Evolutionary conservation across 1,140 invertebrate genomes (phyloP), one percentile per base, ranked within the genome.

Genomic region (Lanistes nyassanus): DNA sequence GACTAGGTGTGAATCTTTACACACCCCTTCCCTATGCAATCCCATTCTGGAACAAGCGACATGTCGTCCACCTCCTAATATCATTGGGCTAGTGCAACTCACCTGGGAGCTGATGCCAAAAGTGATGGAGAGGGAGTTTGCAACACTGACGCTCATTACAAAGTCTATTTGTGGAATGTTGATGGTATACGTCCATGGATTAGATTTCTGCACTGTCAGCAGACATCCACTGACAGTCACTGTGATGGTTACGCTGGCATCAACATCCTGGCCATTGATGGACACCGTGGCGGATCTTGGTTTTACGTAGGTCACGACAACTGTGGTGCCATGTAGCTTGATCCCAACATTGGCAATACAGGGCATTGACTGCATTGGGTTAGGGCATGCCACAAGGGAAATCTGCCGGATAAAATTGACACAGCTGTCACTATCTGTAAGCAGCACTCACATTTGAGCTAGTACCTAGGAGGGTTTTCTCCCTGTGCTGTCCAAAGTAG

Each of bases 371-470:
- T 47, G 34, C 58, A 21, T 70, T 13, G 75, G 66, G 6, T 21
- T 23, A 23, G 58, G 68, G 21, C 58, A 71, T 11, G 65, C 36
- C 11, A 62, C 23, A 26, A 29, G 29, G 7, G 11, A 34, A 9
- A 76, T 58, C 58, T 71, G 68, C 60, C 16, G 31, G 23, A 21
- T n/a, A n/a, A n/a, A n/a, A n/a, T n/a, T n/a, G n/a, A n/a, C n/a
- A n/a, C n/a, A n/a, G n/a, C n/a, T n/a, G n/a, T n/a, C n/a, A n/a
- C n/a, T n/a, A n/a, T n/a, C n/a, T n/a, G n/a, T n/a, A n/a, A n/a
- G n/a, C n/a, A n/a, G n/a, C n/a, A n/a, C n/a, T n/a, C n/a, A n/a
- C n/a, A n/a, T n/a, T n/a, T n/a, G n/a, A n/a, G n/a, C n/a, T n/a
- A n/a, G n/a, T n/a, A n/a, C n/a, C n/a, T n/a, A n/a, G n/a, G n/a